Conservation (phyloP, 2,888 invertebrate genomes). For the Ormyrus rosae region DNA sequence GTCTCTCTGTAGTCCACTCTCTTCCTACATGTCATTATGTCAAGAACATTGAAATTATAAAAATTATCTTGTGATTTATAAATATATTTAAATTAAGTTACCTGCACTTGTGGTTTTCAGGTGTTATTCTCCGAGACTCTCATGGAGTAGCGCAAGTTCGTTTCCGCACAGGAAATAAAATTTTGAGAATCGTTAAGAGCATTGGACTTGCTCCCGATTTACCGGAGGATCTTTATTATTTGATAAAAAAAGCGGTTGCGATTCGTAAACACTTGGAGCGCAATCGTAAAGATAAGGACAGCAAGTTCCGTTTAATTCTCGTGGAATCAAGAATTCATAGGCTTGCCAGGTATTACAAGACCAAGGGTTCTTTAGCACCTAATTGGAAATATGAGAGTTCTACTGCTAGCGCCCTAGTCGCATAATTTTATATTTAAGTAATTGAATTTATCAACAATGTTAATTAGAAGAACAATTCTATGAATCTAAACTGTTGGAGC, state of each 20-base stretch:
- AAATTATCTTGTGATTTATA: background rate
- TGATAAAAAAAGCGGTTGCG: slow-evolving; percentile 99
- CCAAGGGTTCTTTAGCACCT: slow-evolving; percentile 94
- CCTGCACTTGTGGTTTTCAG: slow-evolving; percentile 76
- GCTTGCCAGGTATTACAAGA: slow-evolving; percentile 98
- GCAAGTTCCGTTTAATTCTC: slow-evolving; percentile 98
- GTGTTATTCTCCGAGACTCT: slow-evolving; percentile 98
- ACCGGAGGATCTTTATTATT: slow-evolving; percentile 98
- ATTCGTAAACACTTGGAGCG: slow-evolving; percentile 99
- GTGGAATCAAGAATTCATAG: slow-evolving; percentile 99
- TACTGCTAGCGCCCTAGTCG: slow-evolving; percentile 98
- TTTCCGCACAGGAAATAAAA: slow-evolving; percentile 99
- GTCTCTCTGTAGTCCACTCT: slow-evolving; percentile 48
- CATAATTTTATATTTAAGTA: slow-evolving; percentile 80
- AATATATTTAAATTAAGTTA: background rate
- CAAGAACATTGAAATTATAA: slow-evolving; percentile 53
- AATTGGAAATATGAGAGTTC: slow-evolving; percentile 99
- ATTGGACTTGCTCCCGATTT: slow-evolving; percentile 98
- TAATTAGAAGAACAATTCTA: no score
- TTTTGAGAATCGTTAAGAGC: slow-evolving; percentile 98
- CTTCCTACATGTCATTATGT: slow-evolving; percentile 60
- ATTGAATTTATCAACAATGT: slow-evolving; percentile 17
- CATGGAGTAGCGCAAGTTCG: slow-evolving; percentile 99
- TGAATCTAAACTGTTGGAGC: no score
- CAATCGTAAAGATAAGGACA: slow-evolving; percentile 98